phyloP scores from a whole-genome alignment of 2,113 vertebrate genomes.

The Ameiurus melas region DNA sequence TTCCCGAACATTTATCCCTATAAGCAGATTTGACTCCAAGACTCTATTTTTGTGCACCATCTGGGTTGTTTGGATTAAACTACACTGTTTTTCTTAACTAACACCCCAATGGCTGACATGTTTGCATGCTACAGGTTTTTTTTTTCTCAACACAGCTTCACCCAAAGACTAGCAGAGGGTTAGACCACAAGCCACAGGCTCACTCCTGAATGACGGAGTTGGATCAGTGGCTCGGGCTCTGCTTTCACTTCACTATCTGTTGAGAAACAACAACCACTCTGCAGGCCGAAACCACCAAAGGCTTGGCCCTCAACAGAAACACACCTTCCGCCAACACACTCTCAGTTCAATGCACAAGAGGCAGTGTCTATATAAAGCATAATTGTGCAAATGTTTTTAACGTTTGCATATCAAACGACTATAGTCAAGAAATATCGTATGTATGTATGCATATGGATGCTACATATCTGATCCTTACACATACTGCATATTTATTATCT shows the following conservation, averaged over 20 bases:
- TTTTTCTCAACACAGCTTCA: constrained; percentile 25
- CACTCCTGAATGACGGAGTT: constrained; percentile 58
- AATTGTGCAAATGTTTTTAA: not conserved
- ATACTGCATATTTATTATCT: not conserved
- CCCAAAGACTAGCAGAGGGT: constrained; percentile 36
- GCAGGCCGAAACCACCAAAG: constrained; percentile 32
- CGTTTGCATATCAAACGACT: not conserved
- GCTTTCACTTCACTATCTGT: constrained; percentile 51
- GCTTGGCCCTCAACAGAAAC: constrained; percentile 16
- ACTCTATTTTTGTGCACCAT: not conserved
- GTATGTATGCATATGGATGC: not conserved
- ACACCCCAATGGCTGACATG: not conserved
- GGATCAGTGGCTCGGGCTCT: constrained; percentile 48
- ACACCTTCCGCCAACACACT: constrained; percentile 19
- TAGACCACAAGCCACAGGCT: constrained; percentile 63
- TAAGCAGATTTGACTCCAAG: not conserved
- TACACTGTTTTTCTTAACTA: not conserved
- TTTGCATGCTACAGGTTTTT: constrained; percentile 17
- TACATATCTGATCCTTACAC: not conserved
- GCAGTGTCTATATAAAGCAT: not conserved
- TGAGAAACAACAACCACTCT: constrained; percentile 55
- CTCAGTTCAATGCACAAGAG: not conserved
- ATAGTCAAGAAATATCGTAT: not conserved
- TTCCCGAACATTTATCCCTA: not conserved
- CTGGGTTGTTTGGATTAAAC: not conserved